These are phyloP conservation scores for Diploptera punctata DNA, from an alignment of 2,888 invertebrate species.

Conservation along the genomic window DNA sequence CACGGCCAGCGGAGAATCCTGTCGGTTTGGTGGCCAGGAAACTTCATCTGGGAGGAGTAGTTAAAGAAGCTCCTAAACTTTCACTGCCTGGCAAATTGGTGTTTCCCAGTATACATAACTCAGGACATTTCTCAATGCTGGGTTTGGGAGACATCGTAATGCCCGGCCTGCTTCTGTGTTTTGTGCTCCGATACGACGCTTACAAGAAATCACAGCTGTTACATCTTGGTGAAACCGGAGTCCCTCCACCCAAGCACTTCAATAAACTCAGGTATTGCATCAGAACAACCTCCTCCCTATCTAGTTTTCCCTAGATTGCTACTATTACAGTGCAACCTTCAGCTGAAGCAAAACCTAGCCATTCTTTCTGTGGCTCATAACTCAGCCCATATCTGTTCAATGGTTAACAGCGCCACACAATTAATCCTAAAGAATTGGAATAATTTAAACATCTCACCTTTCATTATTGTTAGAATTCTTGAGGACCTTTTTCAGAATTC, in stretches of 20 bases:
- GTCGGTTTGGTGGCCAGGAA: slow-evolving; percentile 93
- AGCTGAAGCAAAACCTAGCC: too few species aligned
- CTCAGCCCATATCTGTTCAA: too few species aligned
- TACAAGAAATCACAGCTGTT: slow-evolving; percentile 90
- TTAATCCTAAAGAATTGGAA: too few species aligned
- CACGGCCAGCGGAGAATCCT: slow-evolving; percentile 88
- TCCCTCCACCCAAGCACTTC: slow-evolving; percentile 62
- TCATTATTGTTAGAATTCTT: too few species aligned
- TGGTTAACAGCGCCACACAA: too few species aligned
- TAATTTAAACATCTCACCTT: too few species aligned
- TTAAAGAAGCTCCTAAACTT: slow-evolving; percentile 92
- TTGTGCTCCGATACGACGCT: slow-evolving; percentile 96
- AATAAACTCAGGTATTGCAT: slow-evolving; percentile 53
- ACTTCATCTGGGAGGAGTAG: slow-evolving; percentile 88
- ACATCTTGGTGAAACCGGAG: slow-evolving; percentile 63
- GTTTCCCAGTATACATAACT: slow-evolving; percentile 95
- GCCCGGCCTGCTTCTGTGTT: slow-evolving; percentile 94
- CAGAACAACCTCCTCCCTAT: too few species aligned
- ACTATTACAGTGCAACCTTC: too few species aligned
- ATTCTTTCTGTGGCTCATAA: too few species aligned
- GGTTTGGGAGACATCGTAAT: slow-evolving; percentile 71
- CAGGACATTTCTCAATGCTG: slow-evolving; percentile 96
- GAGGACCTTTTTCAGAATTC: too few species aligned
- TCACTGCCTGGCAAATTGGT: slow-evolving; percentile 96
- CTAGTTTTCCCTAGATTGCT: too few species aligned